Percentiles rank a stretch among this genome's conserved stretches.
Evolutionary conservation across 2,797 vertebrate species (phyloP).

Genomic region (Smutsia temminckii): DNA sequence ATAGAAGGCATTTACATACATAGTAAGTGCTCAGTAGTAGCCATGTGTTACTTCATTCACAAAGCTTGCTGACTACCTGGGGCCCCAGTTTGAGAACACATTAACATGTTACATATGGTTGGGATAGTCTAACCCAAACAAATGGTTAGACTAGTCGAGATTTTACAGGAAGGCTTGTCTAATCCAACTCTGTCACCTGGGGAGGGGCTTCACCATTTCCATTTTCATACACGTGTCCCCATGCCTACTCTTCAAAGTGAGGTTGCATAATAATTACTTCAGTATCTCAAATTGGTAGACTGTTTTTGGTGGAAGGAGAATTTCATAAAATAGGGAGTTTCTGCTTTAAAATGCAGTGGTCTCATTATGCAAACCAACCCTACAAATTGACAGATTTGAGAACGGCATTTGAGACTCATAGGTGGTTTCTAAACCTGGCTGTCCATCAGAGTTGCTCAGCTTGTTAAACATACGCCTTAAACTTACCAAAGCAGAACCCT

Average conservation of each 20-base stretch:
- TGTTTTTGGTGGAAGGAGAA: constrained; percentile 4
- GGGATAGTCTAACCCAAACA: background rate
- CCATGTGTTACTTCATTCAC: background rate
- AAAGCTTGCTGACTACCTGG: background rate
- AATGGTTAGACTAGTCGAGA: background rate
- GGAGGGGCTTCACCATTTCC: background rate
- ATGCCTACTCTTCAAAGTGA: background rate
- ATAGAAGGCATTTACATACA: background rate
- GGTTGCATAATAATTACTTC: background rate
- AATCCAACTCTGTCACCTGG: background rate
- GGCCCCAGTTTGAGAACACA: background rate
- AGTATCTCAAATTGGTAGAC: constrained; percentile 23
- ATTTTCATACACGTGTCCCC: background rate
- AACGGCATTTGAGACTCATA: constrained; percentile 31
- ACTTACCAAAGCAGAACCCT: background rate
- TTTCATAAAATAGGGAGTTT: constrained; percentile 29
- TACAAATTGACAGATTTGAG: constrained; percentile 28
- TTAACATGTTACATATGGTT: constrained; percentile 41
- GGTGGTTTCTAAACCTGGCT: constrained; percentile 22
- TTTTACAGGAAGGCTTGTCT: background rate
- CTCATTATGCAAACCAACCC: background rate
- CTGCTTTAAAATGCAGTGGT: background rate
- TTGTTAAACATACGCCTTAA: constrained; percentile 39
- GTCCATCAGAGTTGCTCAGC: constrained; percentile 14
- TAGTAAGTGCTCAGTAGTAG: background rate